phyloP scores from a whole-genome alignment of 2,113 vertebrate genomes.

The Typhlomys cinereus region DNA sequence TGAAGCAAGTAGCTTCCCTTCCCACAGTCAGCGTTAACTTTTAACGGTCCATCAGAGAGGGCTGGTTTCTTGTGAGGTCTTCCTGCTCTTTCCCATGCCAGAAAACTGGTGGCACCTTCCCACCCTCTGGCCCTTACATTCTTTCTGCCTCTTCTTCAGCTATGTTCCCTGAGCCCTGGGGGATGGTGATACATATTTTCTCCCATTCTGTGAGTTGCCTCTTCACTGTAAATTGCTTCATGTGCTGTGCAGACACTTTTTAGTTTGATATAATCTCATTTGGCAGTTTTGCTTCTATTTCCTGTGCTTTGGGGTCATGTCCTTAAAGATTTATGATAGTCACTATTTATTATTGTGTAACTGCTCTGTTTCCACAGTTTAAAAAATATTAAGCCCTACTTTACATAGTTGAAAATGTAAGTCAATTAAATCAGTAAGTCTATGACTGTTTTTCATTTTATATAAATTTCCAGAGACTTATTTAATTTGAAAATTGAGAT shows the following conservation, averaged over 20 bases:
- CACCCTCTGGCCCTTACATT: no score
- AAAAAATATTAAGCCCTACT: not conserved
- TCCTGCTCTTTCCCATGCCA: no score
- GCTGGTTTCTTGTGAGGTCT: no score
- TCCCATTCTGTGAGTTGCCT: not conserved
- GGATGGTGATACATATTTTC: not conserved
- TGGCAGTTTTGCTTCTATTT: not conserved
- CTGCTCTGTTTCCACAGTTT: not conserved
- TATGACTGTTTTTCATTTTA: slow-evolving; percentile 37
- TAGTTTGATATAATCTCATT: not conserved
- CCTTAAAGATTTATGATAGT: not conserved
- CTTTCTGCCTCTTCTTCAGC: no score
- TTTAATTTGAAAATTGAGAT: slow-evolving; percentile 47
- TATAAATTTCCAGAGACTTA: not conserved
- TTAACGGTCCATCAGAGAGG: no score
- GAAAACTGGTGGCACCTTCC: no score
- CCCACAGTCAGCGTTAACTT: no score
- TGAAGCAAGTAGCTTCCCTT: no score
- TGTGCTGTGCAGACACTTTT: not conserved
- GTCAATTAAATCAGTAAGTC: not conserved
- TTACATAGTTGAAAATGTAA: slow-evolving; percentile 27
- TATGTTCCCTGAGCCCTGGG: no score
- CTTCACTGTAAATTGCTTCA: not conserved
- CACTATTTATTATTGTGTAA: not conserved
- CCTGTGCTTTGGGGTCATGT: not conserved